phyloP scores from a whole-genome alignment of 2,888 invertebrate species.

The Protophormia terraenovae region DNA sequence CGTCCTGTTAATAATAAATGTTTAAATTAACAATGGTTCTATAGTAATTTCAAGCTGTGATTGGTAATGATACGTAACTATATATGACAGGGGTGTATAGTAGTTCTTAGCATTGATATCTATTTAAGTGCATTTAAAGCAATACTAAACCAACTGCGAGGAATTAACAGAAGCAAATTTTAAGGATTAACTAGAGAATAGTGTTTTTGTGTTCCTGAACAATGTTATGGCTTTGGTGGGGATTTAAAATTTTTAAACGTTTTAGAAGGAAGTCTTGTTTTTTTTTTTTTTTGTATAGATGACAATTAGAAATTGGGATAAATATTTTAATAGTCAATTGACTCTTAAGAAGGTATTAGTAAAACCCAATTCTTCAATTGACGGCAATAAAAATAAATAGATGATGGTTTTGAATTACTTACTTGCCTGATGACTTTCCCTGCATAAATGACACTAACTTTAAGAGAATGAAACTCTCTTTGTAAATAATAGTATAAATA shows the following conservation, averaged over 20 bases:
- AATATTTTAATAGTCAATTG: slow-evolving; percentile 41
- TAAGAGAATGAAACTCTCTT: no score
- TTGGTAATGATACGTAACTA: slow-evolving; percentile 62
- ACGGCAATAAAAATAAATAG: no score
- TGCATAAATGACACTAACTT: no score
- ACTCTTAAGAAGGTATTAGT: neutral
- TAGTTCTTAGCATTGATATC: slow-evolving; percentile 43
- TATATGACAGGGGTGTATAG: slow-evolving; percentile 4
- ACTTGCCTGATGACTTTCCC: no score
- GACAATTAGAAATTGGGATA: neutral
- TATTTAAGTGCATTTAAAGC: slow-evolving; percentile 60
- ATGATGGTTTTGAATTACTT: no score
- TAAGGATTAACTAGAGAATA: slow-evolving; percentile 26
- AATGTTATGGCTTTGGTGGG: neutral
- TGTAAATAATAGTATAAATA: no score
- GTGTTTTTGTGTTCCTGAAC: neutral
- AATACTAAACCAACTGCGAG: neutral
- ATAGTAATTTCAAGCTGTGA: slow-evolving; percentile 62
- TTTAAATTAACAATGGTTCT: slow-evolving; percentile 61
- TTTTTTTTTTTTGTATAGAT: no score
- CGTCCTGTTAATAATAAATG: slow-evolving; percentile 35
- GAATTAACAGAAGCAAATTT: slow-evolving; percentile 24
- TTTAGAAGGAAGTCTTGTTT: slow-evolving; percentile 31
- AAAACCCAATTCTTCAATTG: no score
- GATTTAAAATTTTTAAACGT: slow-evolving; percentile 26